A percentile compares a stretch with the other conserved stretches of the same genome.
phyloP scores from a whole-genome alignment of 2,888 invertebrate genomes.

The Caenorhabditis macrosperma region DNA sequence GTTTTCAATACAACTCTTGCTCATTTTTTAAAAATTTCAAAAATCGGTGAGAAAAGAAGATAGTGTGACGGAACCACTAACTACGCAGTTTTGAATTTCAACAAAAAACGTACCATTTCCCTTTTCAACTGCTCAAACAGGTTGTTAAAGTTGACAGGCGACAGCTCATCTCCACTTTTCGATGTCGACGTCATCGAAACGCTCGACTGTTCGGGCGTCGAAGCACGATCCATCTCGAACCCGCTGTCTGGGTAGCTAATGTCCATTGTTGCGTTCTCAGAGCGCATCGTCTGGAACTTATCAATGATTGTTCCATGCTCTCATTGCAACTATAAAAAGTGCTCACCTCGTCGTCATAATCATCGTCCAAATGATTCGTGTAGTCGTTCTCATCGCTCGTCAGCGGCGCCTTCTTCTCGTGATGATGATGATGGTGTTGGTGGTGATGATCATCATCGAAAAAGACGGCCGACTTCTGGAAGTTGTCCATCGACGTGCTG shows the following conservation, averaged over 20 bases:
- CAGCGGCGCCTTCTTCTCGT: conserved; percentile 42
- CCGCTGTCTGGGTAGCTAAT: conserved; percentile 65
- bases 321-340: background rate
- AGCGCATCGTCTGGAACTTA: conserved; percentile 57
- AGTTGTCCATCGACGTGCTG: conserved; percentile 51
- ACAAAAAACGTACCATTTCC: conserved; percentile 73
- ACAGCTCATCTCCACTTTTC: conserved; percentile 50
- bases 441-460: conserved; percentile 40
- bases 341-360: conserved; percentile 50
- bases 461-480: conserved; percentile 50
- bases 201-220: conserved; percentile 66
- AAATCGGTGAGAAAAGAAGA: no score
- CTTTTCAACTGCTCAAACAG: conserved; percentile 76
- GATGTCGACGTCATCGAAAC: conserved; percentile 65
- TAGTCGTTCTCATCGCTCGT: conserved; percentile 42
- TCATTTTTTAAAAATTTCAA: no score
- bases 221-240: conserved; percentile 66
- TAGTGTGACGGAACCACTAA: no score
- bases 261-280: conserved; percentile 60
- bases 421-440: background rate
- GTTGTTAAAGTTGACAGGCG: conserved; percentile 68
- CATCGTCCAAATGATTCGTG: conserved; percentile 45
- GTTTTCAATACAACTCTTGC: no score
- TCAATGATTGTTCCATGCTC: no score
- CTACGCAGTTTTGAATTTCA: no score